Conservation (phyloP, 2,113 vertebrate species). For the Jaculus jaculus region DNA sequence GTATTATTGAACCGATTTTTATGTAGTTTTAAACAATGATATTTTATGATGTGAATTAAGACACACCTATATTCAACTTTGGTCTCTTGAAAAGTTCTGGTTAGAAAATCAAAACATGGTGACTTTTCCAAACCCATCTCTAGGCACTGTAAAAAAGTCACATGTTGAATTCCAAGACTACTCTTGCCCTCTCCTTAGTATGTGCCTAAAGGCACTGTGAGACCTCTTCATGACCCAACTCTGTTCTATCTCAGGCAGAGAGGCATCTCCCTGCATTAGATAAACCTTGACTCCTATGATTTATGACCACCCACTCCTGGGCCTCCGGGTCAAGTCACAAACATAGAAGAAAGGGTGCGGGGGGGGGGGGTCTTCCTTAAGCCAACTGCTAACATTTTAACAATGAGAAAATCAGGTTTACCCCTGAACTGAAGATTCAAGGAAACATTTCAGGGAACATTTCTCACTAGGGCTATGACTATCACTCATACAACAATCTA, state of each 20-base stretch:
- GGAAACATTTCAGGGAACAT: not conserved
- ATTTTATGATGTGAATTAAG: not conserved
- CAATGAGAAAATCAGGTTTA: conserved; percentile 33
- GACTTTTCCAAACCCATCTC: not conserved
- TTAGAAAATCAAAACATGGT: not conserved
- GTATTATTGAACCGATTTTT: not conserved
- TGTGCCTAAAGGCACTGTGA: not conserved
- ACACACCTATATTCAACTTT: not conserved
- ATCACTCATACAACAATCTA: not conserved
- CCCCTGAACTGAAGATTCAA: conserved; percentile 30
- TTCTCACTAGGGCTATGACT: not conserved
- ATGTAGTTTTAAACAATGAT: not conserved
- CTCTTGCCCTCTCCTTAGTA: not conserved
- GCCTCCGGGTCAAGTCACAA: conserved; percentile 35
- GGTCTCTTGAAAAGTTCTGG: not conserved
- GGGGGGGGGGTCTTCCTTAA: too few species aligned
- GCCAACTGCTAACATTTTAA: conserved; percentile 8
- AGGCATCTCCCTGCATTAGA: not conserved
- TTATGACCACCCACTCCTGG: conserved; percentile 31
- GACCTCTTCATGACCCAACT: conserved; percentile 30
- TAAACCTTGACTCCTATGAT: conserved; percentile 38
- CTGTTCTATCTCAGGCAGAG: not conserved
- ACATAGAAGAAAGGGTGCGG: conserved; percentile 12
- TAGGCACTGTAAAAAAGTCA: not conserved
- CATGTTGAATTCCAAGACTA: not conserved